These are phyloP conservation scores for Salminus brasiliensis DNA, from an alignment of 2,113 vertebrate species.

Conservation along the genomic window DNA sequence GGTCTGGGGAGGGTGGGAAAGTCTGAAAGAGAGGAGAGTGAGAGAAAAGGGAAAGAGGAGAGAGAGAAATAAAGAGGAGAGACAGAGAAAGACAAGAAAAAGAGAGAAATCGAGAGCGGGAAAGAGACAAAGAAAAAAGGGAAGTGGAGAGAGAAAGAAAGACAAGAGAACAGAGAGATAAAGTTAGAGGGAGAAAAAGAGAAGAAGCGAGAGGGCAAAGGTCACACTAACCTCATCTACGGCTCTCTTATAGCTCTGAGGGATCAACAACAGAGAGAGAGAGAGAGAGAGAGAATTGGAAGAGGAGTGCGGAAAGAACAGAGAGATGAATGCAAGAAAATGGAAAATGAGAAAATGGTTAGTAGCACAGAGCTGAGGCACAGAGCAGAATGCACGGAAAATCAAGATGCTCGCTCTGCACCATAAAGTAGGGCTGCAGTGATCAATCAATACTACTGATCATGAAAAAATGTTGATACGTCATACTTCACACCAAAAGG, in stretches of 20 bases:
- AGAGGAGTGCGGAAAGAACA: slow-evolving; percentile 72
- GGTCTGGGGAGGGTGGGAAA: neutral
- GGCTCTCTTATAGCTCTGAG: slow-evolving; percentile 98
- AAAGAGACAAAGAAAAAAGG: slow-evolving; percentile 22
- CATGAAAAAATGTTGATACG: too few relatives aligned
- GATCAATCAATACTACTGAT: neutral
- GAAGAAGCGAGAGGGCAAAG: slow-evolving; percentile 35
- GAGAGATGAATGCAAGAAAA: slow-evolving; percentile 63
- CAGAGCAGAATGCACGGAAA: neutral
- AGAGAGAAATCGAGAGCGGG: neutral
- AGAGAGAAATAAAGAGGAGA: slow-evolving; percentile 28
- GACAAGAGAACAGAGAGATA: neutral
- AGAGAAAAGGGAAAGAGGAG: neutral
- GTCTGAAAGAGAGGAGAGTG: neutral
- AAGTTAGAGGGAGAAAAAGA: slow-evolving; percentile 19
- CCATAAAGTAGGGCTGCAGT: neutral
- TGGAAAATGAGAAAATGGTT: slow-evolving; percentile 68
- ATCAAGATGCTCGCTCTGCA: neutral
- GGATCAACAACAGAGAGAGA: slow-evolving; percentile 75
- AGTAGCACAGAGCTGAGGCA: slow-evolving; percentile 66
- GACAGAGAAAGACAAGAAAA: slow-evolving; percentile 1
- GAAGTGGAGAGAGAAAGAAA: slow-evolving; percentile 19
- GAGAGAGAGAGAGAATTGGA: slow-evolving; percentile 71
- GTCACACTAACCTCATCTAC: slow-evolving; percentile 97
- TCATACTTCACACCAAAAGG: too few relatives aligned